Conservation (phyloP, 2,113 vertebrate species). For the Anolis carolinensis region DNA sequence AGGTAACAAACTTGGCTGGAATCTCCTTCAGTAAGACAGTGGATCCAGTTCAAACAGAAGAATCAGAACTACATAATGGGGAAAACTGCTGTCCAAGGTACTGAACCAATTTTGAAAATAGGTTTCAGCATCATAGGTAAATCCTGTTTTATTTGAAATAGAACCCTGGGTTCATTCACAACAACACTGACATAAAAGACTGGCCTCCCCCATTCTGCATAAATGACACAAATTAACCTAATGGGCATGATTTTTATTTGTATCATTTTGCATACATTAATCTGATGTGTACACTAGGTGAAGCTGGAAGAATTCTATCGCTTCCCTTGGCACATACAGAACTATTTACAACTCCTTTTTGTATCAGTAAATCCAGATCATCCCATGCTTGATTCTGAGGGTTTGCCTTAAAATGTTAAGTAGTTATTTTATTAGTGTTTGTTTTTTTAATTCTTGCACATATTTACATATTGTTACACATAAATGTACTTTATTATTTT, state of each 20-base stretch:
- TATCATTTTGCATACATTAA: not conserved
- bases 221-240: not conserved
- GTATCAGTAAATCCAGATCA: slow-evolving; percentile 26
- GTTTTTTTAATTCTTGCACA: too few species aligned
- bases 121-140: too few species aligned
- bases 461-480: too few species aligned
- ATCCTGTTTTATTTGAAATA: too few species aligned
- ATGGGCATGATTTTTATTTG: not conserved
- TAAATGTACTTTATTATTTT: too few species aligned
- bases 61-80: not conserved
- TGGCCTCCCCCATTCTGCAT: not conserved
- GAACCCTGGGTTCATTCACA: too few species aligned
- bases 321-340: not conserved
- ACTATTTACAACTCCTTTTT: not conserved
- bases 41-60: not conserved
- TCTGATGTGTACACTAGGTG: not conserved
- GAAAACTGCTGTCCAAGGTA: not conserved
- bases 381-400: not conserved
- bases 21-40: not conserved
- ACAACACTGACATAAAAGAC: too few species aligned
- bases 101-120: not conserved
- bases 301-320: not conserved
- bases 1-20: not conserved
- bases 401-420: not conserved
- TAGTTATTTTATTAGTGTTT: too few species aligned